These are phyloP conservation scores for Leptatherina wallacei DNA, from an alignment of 2,797 vertebrate species.

Conservation along the genomic window DNA sequence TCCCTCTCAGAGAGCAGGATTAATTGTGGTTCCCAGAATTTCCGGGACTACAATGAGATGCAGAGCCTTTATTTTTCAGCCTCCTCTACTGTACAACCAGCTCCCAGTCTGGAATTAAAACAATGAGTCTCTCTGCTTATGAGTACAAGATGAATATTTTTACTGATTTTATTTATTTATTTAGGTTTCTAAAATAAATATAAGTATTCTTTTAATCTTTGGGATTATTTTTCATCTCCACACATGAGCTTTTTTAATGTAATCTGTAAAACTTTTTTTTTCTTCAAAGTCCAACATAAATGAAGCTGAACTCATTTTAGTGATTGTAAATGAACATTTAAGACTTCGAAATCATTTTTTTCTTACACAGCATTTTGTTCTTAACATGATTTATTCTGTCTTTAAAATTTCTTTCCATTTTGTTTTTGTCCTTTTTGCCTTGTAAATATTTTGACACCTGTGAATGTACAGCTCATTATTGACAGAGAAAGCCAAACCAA, in stretches of 20 bases:
- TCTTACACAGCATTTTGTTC: neutral
- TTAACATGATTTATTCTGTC: neutral
- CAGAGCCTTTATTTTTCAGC: neutral
- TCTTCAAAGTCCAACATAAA: neutral
- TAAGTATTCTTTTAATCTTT: neutral
- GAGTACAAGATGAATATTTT: neutral
- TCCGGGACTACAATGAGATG: neutral
- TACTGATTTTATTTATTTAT: neutral
- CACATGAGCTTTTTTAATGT: neutral
- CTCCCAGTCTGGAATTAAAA: neutral
- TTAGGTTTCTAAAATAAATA: neutral
- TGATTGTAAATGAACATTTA: neutral
- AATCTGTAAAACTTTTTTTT: neutral
- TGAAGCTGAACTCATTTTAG: neutral
- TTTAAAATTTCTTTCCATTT: neutral
- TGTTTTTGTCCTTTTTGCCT: neutral
- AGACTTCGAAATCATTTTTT: neutral
- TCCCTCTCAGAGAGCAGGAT: neutral
- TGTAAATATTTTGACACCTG: neutral
- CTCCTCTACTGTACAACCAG: neutral
- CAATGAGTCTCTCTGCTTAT: neutral
- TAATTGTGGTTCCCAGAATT: neutral
- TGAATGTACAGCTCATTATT: neutral
- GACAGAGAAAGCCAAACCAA: neutral
- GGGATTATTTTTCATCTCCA: neutral